Base-by-base conservation (phyloP, 2,113 vertebrate genomes). In the Castor canadensis region DNA sequence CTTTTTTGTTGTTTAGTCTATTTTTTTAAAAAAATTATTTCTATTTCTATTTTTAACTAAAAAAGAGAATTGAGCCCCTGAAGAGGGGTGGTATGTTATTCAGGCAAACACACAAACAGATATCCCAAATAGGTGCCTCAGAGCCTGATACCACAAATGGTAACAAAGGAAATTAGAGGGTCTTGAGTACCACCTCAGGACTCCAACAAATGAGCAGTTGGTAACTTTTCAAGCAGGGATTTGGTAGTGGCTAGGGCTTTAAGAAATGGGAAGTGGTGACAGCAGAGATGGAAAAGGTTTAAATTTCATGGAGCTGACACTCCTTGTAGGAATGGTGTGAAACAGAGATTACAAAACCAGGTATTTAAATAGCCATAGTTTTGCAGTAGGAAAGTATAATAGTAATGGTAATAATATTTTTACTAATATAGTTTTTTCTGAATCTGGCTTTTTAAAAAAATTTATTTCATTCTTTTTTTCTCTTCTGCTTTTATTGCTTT, bases 281-380 rank as follows among this genome's bases (percentile, higher is more conserved):
- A 92, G 30, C 47, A 45, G n/a, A 76, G 45, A 71, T 64, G 60
- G 83, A 81, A 87, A 95, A 56, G 16, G 6, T 81, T 77, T 89
- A 52, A 38, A 49, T 77, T 93, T 72, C 22, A 28, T 30, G 16
- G 58, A 75, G 32, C 22, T 69, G 43, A 54, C 32, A 67, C 24
- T 96, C 52, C 62, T 91, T 91, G 47, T 75, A 81, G 52, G 93
- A 91, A 82, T 89, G 11, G 6, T 77, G 19, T 60, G 20, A 93
- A 96, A 47, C 11, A 67, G 24, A 75, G 32, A 56, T 49, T 89
- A 83, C 3, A 93, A 83, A 86, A 49, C 35, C 58, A 64, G 19
- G n/a, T 7, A 69, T 80, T 79, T 82, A 73, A 93, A n/a, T 75
- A 86, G 16, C 60, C 20, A 5, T 75, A 92, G n/a, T 67, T 91